phyloP scores from a whole-genome alignment of 2,797 vertebrate species.

The Lagocephalus sceleratus region DNA sequence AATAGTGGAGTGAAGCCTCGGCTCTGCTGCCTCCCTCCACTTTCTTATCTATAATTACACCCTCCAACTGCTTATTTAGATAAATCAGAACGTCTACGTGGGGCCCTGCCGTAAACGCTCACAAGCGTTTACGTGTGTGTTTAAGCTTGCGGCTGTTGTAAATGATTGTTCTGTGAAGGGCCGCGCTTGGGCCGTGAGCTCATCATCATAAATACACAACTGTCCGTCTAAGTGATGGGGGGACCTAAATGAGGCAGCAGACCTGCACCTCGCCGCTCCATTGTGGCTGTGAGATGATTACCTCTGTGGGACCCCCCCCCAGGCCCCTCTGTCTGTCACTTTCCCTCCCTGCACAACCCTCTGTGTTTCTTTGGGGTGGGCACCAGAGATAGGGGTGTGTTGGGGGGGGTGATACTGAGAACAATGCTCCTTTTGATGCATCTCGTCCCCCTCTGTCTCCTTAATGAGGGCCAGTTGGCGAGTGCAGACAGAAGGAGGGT shows the following conservation, averaged over 20 bases:
- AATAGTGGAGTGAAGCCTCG: constrained; percentile 33
- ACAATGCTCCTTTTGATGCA: constrained; percentile 76
- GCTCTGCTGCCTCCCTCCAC: constrained; percentile 7
- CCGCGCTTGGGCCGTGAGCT: constrained; percentile 16
- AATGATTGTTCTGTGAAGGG: constrained; percentile 28
- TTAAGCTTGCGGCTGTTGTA: constrained; percentile 21
- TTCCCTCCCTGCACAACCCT: constrained; percentile 58
- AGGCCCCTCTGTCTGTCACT: constrained; percentile 67
- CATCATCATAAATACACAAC: constrained; percentile 11
- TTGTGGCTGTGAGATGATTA: constrained; percentile 33
- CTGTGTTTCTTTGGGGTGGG: constrained; percentile 49
- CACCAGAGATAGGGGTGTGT: constrained; percentile 43
- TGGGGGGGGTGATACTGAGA: constrained; percentile 38
- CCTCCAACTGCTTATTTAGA: constrained; percentile 55
- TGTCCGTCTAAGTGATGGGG: neutral
- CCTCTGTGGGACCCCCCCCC: constrained; percentile 42
- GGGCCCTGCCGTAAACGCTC: constrained; percentile 33
- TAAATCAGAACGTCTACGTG: constrained; percentile 43
- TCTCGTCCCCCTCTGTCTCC: constrained; percentile 63
- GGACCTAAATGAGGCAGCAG: constrained; percentile 13
- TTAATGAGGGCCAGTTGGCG: constrained; percentile 62
- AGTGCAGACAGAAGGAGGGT: constrained; percentile 53
- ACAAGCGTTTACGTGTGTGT: constrained; percentile 16
- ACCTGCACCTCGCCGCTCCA: constrained; percentile 18
- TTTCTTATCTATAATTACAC: constrained; percentile 53